Evolutionary conservation across 2,888 invertebrate genomes (phyloP), one percentile per base, ranked within the genome.

Genomic region (Crioceris asparagi): DNA sequence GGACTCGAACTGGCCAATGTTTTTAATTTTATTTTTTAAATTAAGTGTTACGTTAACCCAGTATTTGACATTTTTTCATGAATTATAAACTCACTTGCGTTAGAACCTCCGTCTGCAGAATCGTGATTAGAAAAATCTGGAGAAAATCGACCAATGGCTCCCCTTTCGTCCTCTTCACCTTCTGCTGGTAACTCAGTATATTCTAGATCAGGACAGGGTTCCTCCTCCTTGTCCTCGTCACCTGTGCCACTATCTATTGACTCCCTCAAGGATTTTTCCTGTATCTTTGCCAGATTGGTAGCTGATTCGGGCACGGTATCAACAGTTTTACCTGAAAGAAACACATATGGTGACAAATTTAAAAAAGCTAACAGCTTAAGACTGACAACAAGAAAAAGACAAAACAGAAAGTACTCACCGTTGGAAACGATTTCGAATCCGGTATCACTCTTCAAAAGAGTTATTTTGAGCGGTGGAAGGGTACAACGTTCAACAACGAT

Each of bases 401-500:
- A n/a, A n/a, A n/a, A n/a, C n/a, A n/a, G n/a, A n/a, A n/a, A n/a
- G n/a, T n/a, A n/a, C n/a, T n/a, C n/a, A n/a, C n/a, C n/a, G n/a
- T n/a, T n/a, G n/a, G n/a, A n/a, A n/a, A n/a, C 50, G 14, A 64
- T 59, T 45, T 60, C 61, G 42, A 64, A 64, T 35, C 50, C 57
- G 47, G 60, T 57, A 15, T 54, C 56, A 19, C 47, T 52, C 29
- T 42, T 58, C 45, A 65, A 73, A 63, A 59, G 66, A 19, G 69
- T 74, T 62, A 56, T 53, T 43, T 57, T 62, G 14, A 64, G 47
- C 2, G 74, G 71, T 3, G 43, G 68, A 56, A 70, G 64, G 52
- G 65, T 68, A 49, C 67, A 56, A 40, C 71, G 50, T 33, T 69
- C 62, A 44, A 74, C 47, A 29, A 67, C 56, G 38, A 75, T 61